Base-by-base conservation (phyloP, 2,888 invertebrate genomes). In the Clanis bilineata region DNA sequence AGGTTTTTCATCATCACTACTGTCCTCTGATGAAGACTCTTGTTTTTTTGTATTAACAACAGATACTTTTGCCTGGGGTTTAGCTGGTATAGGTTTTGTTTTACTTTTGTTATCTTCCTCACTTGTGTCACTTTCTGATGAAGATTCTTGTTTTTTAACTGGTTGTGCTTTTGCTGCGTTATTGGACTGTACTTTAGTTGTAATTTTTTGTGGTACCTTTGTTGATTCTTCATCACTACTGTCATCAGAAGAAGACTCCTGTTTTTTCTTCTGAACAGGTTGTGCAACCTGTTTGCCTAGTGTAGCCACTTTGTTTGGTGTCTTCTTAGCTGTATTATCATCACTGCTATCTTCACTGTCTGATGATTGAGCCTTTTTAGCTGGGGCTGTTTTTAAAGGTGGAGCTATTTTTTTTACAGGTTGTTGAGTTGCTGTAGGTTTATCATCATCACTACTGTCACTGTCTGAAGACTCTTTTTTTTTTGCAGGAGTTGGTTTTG, bases 331-430 rank as follows among this genome's bases (percentile, higher is more conserved):
- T 62, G 67, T 67, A 54, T 92, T 90, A 60, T 87, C 85, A 25
- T 86, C 85, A 66, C 88, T 89, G 47, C 79, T 79, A 43, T 85
- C 83, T 57, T 88, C 88, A 22, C 88, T 86, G 63, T n/a, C n/a
- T n/a, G n/a, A n/a, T n/a, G n/a, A n/a, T n/a, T n/a, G n/a, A n/a
- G n/a, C n/a, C n/a, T n/a, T n/a, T n/a, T n/a, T n/a, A n/a, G n/a
- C n/a, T n/a, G n/a, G n/a, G n/a, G n/a, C n/a, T n/a, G n/a, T n/a
- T n/a, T n/a, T n/a, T n/a, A n/a, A n/a, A n/a, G n/a, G n/a, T n/a
- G n/a, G n/a, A 88, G 87, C 78, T 66, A 85, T 84, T 72, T 83
- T 82, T 47, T 77, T 73, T 4, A 58, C 63, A 39, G 73, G 64
- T 28, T 70, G 43, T 58, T 62, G 62, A 28, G 22, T 57, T 23